Base-by-base conservation (phyloP, 2,797 vertebrate species). In the Gephyroberyx darwinii region DNA sequence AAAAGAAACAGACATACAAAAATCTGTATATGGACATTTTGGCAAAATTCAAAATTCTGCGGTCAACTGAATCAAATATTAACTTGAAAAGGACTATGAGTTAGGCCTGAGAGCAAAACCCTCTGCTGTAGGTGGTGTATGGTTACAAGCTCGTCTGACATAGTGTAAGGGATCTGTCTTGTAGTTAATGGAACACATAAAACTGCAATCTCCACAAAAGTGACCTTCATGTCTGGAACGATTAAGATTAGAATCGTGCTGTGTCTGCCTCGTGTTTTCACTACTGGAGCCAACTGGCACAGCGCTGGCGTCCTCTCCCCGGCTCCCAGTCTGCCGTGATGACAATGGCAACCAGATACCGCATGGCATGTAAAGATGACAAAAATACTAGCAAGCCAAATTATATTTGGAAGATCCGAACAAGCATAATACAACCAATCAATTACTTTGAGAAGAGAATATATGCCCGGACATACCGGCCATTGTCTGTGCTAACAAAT, bases 171-270 rank as follows among this genome's bases (percentile, higher is more conserved):
- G 86, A 64, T 83, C 65, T 70, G 78, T 77, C 62, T 79, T 67
- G 67, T 79, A 75, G 83, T 77, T 88, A 86, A 84, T 84, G 75
- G 81, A 84, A 88, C 78, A 85, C 81, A 77, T 59, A 66, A 81
- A 86, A 86, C 78, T 78, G 84, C 76, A 69, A 79, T 81, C 48
- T 75, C 84, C 87, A 86, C 86, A 78, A 84, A 80, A 86, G 82
- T 93, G 92, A 94, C 92, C 93, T 92, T 90, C 81, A 62, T 90
- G 90, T 93, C 91, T 93, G 92, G 74, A 92, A 84, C 74, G 88
- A 87, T 89, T 83, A 91, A 91, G 92, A 93, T 92, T 91, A 92
- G 90, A 92, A 90, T 90, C 80, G 89, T 90, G 89, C 88, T 86
- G 89, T 87, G 90, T 90, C 91, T 91, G 92, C 92, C 91, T 94